Evolutionary conservation across 2,113 vertebrate species (phyloP).

Genomic region (Actenoides hombroni): DNA sequence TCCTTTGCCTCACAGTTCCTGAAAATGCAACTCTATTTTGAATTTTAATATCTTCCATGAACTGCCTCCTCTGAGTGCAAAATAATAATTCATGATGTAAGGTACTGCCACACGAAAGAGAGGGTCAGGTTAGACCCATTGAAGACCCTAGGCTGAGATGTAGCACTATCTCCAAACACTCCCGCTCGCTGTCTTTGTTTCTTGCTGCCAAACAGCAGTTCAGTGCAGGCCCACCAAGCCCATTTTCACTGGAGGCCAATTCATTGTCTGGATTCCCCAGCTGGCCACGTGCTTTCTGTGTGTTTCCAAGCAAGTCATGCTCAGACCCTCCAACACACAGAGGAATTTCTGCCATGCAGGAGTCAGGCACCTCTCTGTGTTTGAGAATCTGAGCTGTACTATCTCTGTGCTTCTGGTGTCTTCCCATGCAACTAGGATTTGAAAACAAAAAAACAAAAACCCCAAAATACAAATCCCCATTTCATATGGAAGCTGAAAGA

Average conservation of each 20-base stretch:
- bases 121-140: not conserved
- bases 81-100: not conserved
- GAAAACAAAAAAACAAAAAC: not conserved
- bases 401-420: not conserved
- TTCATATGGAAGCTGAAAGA: not conserved
- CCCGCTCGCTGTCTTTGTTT: rapidly evolving
- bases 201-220: not conserved
- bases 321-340: not conserved
- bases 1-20: not conserved
- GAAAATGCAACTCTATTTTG: not conserved
- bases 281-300: not conserved
- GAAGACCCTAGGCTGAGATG: not conserved
- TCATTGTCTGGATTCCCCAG: not conserved
- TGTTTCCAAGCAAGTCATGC: not conserved
- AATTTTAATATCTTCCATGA: not conserved
- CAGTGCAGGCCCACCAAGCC: not conserved
- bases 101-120: not conserved
- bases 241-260: not conserved
- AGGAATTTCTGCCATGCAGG: conserved; percentile 30
- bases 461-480: not conserved
- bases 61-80: not conserved
- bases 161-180: not conserved
- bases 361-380: not conserved
- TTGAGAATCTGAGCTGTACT: not conserved
- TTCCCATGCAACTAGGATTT: not conserved